Conservation (phyloP, 1,140 invertebrate species). For the Mactra quadrangularis region DNA sequence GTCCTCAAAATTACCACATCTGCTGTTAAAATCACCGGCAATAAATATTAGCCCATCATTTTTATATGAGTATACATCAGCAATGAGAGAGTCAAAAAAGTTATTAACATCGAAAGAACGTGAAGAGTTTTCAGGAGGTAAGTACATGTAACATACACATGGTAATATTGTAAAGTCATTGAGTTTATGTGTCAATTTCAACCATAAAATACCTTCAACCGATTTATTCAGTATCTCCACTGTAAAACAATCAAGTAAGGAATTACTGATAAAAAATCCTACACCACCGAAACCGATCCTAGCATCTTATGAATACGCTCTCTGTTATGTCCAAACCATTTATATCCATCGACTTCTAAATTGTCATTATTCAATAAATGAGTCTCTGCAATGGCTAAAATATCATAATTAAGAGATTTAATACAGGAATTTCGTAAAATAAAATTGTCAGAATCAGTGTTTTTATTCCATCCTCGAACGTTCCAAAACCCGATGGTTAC, state of each 20-base stretch:
- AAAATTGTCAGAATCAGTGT: slow-evolving; percentile 25
- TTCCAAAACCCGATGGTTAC: slow-evolving; percentile 31
- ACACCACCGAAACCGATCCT: not conserved
- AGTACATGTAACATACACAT: slow-evolving; percentile 1
- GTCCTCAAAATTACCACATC: slow-evolving; percentile 35
- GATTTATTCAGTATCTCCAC: slow-evolving; percentile 24
- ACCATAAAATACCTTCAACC: slow-evolving; percentile 58
- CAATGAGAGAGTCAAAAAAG: slow-evolving; percentile 29
- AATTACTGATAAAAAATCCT: slow-evolving; percentile 3
- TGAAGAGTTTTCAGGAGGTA: slow-evolving; percentile 13
- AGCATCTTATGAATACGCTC: slow-evolving; percentile 6
- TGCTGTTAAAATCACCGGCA: slow-evolving; percentile 43
- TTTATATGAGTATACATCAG: slow-evolving; percentile 40
- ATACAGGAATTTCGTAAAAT: slow-evolving; percentile 9
- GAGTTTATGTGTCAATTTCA: slow-evolving; percentile 41
- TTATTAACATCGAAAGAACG: slow-evolving; percentile 3
- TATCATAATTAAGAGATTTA: slow-evolving; percentile 3
- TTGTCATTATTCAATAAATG: not conserved
- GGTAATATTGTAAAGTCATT: slow-evolving; percentile 29
- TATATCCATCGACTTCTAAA: not conserved
- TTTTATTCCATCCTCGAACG: slow-evolving; percentile 15
- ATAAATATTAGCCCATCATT: slow-evolving; percentile 39
- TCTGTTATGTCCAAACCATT: slow-evolving; percentile 28
- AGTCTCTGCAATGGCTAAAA: slow-evolving; percentile 5
- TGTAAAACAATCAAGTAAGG: slow-evolving; percentile 3